Evolutionary conservation across 2,888 invertebrate species (phyloP), one percentile per base, ranked within the genome.

Genomic region (Dorcus parallelipipedus): DNA sequence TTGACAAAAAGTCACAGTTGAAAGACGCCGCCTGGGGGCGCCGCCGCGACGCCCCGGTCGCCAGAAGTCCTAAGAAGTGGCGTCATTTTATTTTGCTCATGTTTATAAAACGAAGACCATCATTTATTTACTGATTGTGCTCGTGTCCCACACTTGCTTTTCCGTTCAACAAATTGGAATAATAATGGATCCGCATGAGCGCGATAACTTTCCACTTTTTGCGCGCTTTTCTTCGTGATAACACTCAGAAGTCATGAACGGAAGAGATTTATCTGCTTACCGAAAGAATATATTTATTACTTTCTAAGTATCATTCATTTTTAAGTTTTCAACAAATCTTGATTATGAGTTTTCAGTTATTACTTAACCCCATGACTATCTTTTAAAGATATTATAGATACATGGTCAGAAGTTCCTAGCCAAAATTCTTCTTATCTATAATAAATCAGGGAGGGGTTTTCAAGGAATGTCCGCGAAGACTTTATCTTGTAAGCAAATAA

Each of bases 21-120:
- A 73, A 66, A 64, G 75, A 77, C 81, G 81, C 81, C 63, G 60
- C 59, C 58, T 58, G 64, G 60, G 60, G 64, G 57, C 66, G 71
- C 61, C 45, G 45, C 67, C 66, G 63, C 69, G 71, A 67, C 70
- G 68, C 69, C 65, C 67, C 65, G 69, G 69, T 67, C 73, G 70
- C 72, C 73, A 71, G 69, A 71, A 72, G 69, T 69, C 68, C 71
- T 69, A 71, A 71, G 71, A 71, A 72, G 68, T 70, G 72, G 71
- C 73, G 71, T 71, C 72, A 59, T 59, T 60, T 65, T 65, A 57
- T 64, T 65, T 65, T 57, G 60, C 55, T 55, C 56, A 55, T 63
- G 59, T 61, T 62, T 61, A 62, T 64, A 64, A 59, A 64, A 63
- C 63, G 65, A 62, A 58, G 56, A 64, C 64, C 64, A 66, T 67